Percentiles rank a stretch among this genome's conserved stretches.
Evolutionary conservation across 2,888 invertebrate species (phyloP).

Genomic region (Philopedon plagiatum): DNA sequence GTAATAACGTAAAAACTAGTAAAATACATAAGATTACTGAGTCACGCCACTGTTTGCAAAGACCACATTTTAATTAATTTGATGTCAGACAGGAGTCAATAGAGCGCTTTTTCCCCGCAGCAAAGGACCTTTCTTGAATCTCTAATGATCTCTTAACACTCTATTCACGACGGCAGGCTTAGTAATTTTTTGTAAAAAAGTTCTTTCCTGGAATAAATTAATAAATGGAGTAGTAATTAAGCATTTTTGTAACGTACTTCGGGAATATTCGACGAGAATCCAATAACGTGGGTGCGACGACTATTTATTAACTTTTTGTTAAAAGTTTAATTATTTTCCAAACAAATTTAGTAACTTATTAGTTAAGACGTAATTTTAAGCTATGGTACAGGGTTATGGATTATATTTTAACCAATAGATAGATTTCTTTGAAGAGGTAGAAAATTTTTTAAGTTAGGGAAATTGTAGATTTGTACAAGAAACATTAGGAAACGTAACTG

Average conservation of each 20-base stretch:
- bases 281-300: conserved; percentile 10
- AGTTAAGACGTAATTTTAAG: too few species aligned
- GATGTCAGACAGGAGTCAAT: conserved; percentile 61
- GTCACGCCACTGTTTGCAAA: conserved; percentile 22
- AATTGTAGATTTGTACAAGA: too few species aligned
- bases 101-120: conserved; percentile 36
- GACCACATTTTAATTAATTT: conserved; percentile 62
- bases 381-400: too few species aligned
- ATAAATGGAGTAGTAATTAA: conserved; percentile 38
- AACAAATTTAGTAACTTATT: too few species aligned
- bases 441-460: too few species aligned
- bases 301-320: conserved; percentile 17
- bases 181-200: conserved; percentile 25
- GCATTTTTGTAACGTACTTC: conserved; percentile 33
- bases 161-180: conserved; percentile 38
- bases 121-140: conserved; percentile 58
- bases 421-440: too few species aligned
- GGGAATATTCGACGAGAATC: conserved; percentile 17
- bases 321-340: not conserved
- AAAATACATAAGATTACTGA: too few species aligned
- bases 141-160: conserved; percentile 54
- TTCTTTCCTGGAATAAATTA: conserved; percentile 35
- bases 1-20: too few species aligned
- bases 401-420: too few species aligned
- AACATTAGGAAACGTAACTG: too few species aligned